Evolutionary conservation across 2,113 vertebrate genomes (phyloP).

Genomic region (Scophthalmus maximus): DNA sequence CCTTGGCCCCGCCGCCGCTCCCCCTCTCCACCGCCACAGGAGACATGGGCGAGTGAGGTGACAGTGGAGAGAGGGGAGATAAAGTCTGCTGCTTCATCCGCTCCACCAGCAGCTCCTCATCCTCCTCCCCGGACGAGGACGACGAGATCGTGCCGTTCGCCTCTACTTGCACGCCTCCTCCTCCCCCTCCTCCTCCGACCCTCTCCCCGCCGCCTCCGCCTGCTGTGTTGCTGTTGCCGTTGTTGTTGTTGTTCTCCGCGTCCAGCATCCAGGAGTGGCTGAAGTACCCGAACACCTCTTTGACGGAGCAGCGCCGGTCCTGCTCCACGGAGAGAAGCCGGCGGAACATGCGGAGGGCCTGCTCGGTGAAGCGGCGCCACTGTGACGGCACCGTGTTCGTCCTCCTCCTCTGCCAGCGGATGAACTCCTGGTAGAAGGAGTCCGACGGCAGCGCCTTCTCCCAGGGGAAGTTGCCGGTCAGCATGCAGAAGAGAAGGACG

Average conservation of each 20-base stretch:
- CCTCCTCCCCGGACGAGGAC: conserved; percentile 79
- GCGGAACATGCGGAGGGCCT: conserved; percentile 87
- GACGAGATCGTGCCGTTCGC: conserved; percentile 72
- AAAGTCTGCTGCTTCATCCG: conserved; percentile 87
- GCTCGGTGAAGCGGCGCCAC: conserved; percentile 87
- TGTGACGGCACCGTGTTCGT: conserved; percentile 83
- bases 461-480: conserved; percentile 90
- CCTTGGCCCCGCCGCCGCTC: conserved; percentile 61
- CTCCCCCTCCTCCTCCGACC: conserved; percentile 41
- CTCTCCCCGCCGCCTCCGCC: conserved; percentile 40
- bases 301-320: conserved; percentile 85
- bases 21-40: conserved; percentile 61
- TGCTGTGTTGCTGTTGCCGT: conserved; percentile 38
- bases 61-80: conserved; percentile 77
- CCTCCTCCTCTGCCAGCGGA: conserved; percentile 85
- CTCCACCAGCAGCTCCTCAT: conserved; percentile 84
- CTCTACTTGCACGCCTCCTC: conserved; percentile 60
- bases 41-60: conserved; percentile 74
- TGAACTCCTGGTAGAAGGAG: conserved; percentile 88
- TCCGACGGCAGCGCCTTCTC: conserved; percentile 87
- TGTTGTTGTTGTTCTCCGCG: conserved; percentile 75
- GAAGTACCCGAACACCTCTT: conserved; percentile 86
- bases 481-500: conserved; percentile 90
- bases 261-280: conserved; percentile 87
- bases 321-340: conserved; percentile 85